Evolutionary conservation across 2,797 vertebrate genomes (phyloP).

Genomic region (Myripristis murdjan): DNA sequence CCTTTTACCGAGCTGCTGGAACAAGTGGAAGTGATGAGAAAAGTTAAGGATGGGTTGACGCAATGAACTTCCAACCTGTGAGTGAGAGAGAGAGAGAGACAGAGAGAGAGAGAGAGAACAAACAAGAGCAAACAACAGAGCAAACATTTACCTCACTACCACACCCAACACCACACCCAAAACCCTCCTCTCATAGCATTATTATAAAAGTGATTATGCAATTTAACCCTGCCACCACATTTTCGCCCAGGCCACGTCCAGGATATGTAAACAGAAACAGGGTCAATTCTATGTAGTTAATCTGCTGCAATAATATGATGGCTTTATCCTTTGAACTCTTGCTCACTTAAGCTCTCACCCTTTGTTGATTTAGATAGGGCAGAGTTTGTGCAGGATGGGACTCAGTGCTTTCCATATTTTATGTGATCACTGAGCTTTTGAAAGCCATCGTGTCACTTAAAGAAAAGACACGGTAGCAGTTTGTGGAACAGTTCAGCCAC

Average conservation of each 20-base stretch:
- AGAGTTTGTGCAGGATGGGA: conserved; percentile 44
- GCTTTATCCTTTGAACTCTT: neutral
- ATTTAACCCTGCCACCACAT: neutral
- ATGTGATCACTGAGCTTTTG: conserved; percentile 43
- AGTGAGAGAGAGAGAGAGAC: conserved; percentile 4
- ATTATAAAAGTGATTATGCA: neutral
- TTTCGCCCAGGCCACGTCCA: neutral
- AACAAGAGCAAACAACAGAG: neutral
- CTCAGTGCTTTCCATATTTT: conserved; percentile 53
- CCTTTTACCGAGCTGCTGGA: conserved; percentile 87
- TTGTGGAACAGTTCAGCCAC: conserved; percentile 46
- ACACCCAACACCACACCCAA: conserved; percentile 5
- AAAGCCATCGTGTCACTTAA: conserved; percentile 41
- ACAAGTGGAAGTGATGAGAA: conserved; percentile 81
- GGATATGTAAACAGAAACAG: conserved; percentile 11
- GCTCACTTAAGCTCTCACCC: conserved; percentile 62
- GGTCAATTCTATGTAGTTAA: conserved; percentile 5
- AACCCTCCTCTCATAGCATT: neutral
- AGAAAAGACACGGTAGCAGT: conserved; percentile 23
- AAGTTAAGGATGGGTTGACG: conserved; percentile 67
- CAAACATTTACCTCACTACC: conserved; percentile 3
- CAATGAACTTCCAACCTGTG: conserved; percentile 65
- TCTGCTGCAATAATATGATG: conserved; percentile 5
- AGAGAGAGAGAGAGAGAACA: neutral
- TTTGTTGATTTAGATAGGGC: conserved; percentile 53